Conservation (phyloP, 2,888 invertebrate species). For the Arrhopalites spinosus region DNA sequence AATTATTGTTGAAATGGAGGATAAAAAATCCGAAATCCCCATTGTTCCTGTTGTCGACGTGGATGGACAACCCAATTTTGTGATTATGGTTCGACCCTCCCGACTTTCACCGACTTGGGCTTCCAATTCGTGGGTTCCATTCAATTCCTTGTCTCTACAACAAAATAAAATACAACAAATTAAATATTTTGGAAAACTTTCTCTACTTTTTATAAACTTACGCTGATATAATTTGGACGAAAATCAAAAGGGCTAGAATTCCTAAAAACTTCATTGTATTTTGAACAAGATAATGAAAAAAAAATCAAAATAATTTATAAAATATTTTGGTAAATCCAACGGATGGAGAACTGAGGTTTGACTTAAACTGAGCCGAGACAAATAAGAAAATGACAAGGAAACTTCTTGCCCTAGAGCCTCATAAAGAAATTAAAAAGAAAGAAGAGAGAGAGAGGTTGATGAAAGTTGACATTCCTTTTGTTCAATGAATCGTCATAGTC, state of each 20-base stretch:
- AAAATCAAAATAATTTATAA: background rate
- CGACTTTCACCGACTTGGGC: background rate
- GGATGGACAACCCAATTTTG: background rate
- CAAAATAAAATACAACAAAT: background rate
- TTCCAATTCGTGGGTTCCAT: background rate
- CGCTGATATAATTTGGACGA: slow-evolving; percentile 9
- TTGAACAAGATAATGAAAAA: background rate
- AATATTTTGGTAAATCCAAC: background rate
- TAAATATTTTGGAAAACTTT: background rate
- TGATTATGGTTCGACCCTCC: background rate
- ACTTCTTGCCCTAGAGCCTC: background rate
- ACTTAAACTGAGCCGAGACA: slow-evolving; percentile 6
- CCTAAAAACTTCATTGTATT: slow-evolving; percentile 21
- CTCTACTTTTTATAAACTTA: background rate
- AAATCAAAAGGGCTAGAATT: background rate
- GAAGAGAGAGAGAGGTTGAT: background rate
- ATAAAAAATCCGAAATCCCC: background rate
- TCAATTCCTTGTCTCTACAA: background rate
- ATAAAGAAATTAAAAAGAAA: slow-evolving; percentile 14
- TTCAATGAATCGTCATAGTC: background rate
- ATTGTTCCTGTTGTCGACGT: no score
- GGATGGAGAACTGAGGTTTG: background rate
- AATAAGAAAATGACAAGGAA: slow-evolving; percentile 24
- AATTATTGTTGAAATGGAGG: background rate
- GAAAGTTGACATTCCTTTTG: slow-evolving; percentile 18